Evolutionary conservation across 2,113 vertebrate species (phyloP), one percentile per base, ranked within the genome.

Genomic region (Myiozetetes cayanensis): DNA sequence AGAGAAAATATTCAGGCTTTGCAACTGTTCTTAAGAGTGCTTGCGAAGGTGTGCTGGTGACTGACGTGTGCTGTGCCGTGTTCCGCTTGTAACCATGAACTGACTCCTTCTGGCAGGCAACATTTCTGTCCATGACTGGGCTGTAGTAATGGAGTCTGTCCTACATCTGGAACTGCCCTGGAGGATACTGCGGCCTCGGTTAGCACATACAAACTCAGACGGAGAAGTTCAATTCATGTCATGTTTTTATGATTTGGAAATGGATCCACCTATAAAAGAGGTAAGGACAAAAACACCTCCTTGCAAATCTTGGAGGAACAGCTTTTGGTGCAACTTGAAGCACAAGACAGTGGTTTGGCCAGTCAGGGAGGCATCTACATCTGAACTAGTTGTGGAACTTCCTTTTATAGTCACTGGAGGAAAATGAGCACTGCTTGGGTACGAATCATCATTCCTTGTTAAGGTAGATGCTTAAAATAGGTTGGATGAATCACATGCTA

Each of bases 101-200:
- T 39, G 71, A 53, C 88, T 59, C 47, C 70, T 93, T 77, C 96
- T 41, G 59, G 49, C 97, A 99, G 99, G 99, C 61, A 95, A 63
- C 80, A 97, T 99, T 90, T 98, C 98, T 22, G 65, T 98, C 92
- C 96, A 96, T 11, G 98, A 99, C 35, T 99, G 99, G 99, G 98
- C 98, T 77, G 97, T 96, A 91, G 98, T 97, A 1, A 96, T 99
- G 96, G 99, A 99, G 87, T 97, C 97, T 10, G 96, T 98, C 21
- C 98, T 99, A 58, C 98, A 98, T 27, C 97, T 99, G 93, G 97
- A 98, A 14, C 97, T 99, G 72, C 99, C 99, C 20, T 99, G 99
- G 99, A 98, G 99, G 97, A 98, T 98, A 2, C 97, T 99, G 65
- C 97, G 98, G 24, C 78, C 97, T 6, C 98, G 96, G 30, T 94